Evolutionary conservation across 2,797 vertebrate genomes (phyloP).

Genomic region (Periophthalmus magnuspinnatus): DNA sequence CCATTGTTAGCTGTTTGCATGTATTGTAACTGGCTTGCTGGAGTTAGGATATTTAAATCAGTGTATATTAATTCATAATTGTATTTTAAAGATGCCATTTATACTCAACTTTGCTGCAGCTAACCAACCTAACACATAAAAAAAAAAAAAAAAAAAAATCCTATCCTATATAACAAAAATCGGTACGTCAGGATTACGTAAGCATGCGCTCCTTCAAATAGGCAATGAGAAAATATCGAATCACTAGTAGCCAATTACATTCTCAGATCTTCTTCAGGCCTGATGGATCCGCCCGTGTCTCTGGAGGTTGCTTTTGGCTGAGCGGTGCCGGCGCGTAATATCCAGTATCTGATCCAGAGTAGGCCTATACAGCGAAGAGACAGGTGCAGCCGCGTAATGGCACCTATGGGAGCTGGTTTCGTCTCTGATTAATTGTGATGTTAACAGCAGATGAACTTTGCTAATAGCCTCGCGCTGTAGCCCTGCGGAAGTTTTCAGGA

Average conservation of each 20-base stretch:
- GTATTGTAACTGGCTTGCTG: too few species aligned
- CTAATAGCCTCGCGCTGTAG: conserved; percentile 65
- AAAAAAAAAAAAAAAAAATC: too few species aligned
- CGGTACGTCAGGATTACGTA: too few species aligned
- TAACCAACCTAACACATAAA: too few species aligned
- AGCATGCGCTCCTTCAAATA: not conserved
- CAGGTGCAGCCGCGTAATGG: conserved; percentile 68
- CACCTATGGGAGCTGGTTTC: conserved; percentile 46
- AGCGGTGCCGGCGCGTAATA: conserved; percentile 26
- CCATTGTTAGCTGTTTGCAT: too few species aligned
- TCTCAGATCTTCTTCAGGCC: not conserved
- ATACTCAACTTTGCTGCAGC: too few species aligned
- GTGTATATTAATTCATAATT: too few species aligned
- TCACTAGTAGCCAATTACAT: not conserved
- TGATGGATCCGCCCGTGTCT: conserved; percentile 32
- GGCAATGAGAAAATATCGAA: not conserved
- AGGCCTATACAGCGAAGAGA: conserved; percentile 31
- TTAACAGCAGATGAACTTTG: conserved; percentile 66
- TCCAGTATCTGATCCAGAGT: conserved; percentile 10
- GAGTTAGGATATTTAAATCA: too few species aligned
- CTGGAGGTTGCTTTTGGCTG: conserved; percentile 29
- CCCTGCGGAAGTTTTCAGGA: conserved; percentile 67
- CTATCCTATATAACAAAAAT: too few species aligned
- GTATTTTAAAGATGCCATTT: too few species aligned
- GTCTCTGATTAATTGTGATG: conserved; percentile 68